A percentile compares a stretch with the other conserved stretches of the same genome.
Evolutionary conservation across 2,113 vertebrate genomes (phyloP).

Genomic region (Astur gentilis): DNA sequence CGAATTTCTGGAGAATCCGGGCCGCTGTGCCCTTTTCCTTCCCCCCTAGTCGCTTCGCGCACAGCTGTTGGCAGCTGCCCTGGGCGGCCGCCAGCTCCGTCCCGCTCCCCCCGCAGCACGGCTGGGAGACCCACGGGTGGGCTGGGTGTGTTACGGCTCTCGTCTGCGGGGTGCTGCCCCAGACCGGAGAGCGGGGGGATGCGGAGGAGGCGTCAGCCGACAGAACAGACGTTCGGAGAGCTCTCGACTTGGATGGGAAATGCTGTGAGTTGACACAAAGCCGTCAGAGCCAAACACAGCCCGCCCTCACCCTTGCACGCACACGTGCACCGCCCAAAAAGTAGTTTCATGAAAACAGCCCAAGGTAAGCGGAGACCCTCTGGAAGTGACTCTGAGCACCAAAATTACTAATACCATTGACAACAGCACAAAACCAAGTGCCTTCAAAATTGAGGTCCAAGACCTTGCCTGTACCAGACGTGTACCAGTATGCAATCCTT

Average conservation of each 20-base stretch:
- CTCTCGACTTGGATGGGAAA: background rate
- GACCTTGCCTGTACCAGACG: background rate
- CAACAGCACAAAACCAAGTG: background rate
- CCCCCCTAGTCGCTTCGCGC: accelerated
- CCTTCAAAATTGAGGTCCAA: background rate
- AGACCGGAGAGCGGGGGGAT: background rate
- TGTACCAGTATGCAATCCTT: background rate
- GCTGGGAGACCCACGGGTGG: accelerated
- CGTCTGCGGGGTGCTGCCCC: background rate
- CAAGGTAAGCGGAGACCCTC: background rate
- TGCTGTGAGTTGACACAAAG: background rate
- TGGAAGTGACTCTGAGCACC: background rate
- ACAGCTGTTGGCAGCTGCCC: background rate
- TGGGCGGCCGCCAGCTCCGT: accelerated
- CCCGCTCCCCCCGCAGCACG: accelerated
- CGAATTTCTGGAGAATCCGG: background rate
- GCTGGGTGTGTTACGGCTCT: accelerated
- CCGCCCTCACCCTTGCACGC: background rate
- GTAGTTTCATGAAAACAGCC: background rate
- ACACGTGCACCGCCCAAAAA: background rate
- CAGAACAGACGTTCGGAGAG: background rate
- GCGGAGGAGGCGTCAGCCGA: background rate
- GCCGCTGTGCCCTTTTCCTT: background rate
- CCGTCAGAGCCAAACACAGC: background rate
- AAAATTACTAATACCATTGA: background rate